phyloP scores from a whole-genome alignment of 2,113 vertebrate genomes.

The Empidonax alnorum region DNA sequence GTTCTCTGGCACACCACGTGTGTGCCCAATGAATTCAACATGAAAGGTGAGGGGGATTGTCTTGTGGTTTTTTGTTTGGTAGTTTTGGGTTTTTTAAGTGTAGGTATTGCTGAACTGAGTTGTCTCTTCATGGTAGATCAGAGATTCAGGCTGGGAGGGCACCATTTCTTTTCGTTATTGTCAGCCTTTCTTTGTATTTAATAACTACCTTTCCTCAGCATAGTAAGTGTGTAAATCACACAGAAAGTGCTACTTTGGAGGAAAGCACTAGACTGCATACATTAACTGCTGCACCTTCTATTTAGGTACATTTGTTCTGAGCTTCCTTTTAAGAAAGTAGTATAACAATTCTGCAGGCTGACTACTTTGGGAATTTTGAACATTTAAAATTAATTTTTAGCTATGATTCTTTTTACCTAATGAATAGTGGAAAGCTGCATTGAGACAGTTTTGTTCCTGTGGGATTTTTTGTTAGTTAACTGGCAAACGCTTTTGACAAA shows the following conservation, averaged over 20 bases:
- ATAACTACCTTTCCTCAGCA: constrained; percentile 53
- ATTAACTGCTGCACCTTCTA: not conserved
- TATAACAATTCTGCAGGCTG: constrained; percentile 12
- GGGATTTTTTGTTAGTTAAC: constrained; percentile 29
- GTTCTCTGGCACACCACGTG: not conserved
- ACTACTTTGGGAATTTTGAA: not conserved
- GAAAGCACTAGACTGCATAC: not conserved
- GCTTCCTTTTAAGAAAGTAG: constrained; percentile 16
- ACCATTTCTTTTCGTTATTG: constrained; percentile 51
- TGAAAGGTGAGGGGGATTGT: not conserved
- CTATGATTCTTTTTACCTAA: not conserved
- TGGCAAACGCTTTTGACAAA: constrained; percentile 47
- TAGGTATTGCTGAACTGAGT: not conserved
- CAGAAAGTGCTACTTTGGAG: constrained; percentile 23
- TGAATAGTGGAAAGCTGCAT: not conserved
- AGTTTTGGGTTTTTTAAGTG: not conserved
- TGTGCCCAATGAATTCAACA: not conserved
- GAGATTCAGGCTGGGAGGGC: constrained; percentile 54
- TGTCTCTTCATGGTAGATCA: constrained; percentile 46
- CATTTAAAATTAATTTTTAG: not conserved
- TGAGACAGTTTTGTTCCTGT: not conserved
- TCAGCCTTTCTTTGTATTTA: constrained; percentile 60
- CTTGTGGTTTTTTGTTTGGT: not conserved
- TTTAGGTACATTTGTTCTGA: not conserved
- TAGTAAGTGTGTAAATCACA: constrained; percentile 50